Base-by-base conservation (phyloP, 2,113 vertebrate genomes). In the Macrotus californicus region DNA sequence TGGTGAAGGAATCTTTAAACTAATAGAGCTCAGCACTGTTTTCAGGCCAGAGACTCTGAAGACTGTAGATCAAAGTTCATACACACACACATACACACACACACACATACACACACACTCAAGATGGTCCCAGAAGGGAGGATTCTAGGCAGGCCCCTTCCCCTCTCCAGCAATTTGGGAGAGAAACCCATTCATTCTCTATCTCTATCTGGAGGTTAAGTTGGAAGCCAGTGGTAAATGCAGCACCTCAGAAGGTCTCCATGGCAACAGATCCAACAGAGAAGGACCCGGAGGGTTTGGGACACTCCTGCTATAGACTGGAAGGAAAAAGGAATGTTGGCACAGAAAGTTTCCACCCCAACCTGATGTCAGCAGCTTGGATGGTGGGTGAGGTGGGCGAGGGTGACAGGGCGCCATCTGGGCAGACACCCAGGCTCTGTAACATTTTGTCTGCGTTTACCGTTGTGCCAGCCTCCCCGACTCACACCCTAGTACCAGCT, bases 251-350 rank as follows among this genome's bases (percentile, higher is more conserved):
- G 82, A 52, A 67, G 87, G 75, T 91, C 48, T 67, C 90, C 90
- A 83, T 75, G 80, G 79, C 73, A 95, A 96, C 67, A 66, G 84
- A 52, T 39, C 21, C 26, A 56, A 61, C 76, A 16, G 4, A n/a
- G 31, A 84, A 66, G 94, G 91, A n/a, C 34, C 52, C 15, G 7
- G 69, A 92, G 43, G 12, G 14, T 59, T 82, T 52, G 39, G 41
- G 94, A 48, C 43, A 66, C 59, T 50, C 61, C 41, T 18, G 18
- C 31, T 13, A 39, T 10, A 82, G 46, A 73, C 22, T 54, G 67
- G 79, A 82, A 82, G 50, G 19, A 79, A 73, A n/a, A 36, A 41
- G 56, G 41, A 26, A 84, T 1, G 12, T 26, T 84, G 86, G 50
- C 52, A 43, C 0, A 0, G 48, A 79, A 64, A 31, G 80, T 14